A percentile compares a stretch with the other conserved stretches of the same genome.
Evolutionary conservation across 2,113 vertebrate species (phyloP).

Genomic region (Ascaphus truei): DNA sequence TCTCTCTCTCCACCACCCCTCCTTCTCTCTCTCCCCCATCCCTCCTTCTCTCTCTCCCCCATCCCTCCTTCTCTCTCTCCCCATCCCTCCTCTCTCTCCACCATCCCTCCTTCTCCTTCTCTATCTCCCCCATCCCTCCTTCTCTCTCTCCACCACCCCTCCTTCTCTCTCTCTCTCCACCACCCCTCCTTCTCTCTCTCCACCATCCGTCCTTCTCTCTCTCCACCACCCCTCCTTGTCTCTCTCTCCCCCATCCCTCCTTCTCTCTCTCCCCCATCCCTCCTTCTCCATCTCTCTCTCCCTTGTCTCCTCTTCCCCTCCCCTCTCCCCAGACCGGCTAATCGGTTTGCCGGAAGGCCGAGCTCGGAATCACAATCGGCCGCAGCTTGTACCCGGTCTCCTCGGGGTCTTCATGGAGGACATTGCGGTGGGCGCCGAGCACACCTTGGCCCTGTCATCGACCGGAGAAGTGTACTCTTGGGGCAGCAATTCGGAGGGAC

Average conservation of each 20-base stretch:
- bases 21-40: too few species aligned
- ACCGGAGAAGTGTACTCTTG: slow-evolving; percentile 74
- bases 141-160: too few species aligned
- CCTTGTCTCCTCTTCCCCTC: neutral
- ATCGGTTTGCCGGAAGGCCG: slow-evolving; percentile 77
- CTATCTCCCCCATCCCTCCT: too few species aligned
- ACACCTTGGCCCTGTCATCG: slow-evolving; percentile 68
- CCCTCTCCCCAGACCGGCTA: slow-evolving; percentile 61
- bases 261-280: neutral
- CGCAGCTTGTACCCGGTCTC: slow-evolving; percentile 69
- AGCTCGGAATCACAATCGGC: slow-evolving; percentile 77
- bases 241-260: neutral
- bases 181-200: neutral
- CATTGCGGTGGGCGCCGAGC: slow-evolving; percentile 74
- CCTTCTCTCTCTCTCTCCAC: too few species aligned
- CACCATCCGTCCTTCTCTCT: neutral
- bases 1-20: too few species aligned
- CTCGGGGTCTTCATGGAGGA: slow-evolving; percentile 71
- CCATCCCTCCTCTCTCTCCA: too few species aligned
- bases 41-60: neutral
- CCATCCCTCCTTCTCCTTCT: too few species aligned
- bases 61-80: too few species aligned
- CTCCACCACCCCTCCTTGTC: neutral
- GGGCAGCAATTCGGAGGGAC: slow-evolving; percentile 81
- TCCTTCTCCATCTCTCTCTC: neutral